phyloP scores from a whole-genome alignment of 1,140 invertebrate species.

The Caenorhabditis inopinata region DNA sequence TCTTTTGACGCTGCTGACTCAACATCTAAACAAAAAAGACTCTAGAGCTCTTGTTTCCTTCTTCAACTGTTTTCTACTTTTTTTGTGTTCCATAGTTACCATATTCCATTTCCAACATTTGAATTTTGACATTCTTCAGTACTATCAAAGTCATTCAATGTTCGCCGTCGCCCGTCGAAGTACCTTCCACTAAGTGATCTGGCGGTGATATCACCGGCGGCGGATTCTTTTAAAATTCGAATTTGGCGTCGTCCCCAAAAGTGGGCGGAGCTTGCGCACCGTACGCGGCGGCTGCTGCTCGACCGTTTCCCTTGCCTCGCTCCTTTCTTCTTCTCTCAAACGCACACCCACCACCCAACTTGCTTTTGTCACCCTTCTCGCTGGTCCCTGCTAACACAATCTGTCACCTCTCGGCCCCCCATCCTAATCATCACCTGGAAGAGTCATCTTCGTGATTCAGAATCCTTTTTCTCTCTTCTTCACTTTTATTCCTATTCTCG shows the following conservation, averaged over 20 bases:
- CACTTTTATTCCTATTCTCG: neutral
- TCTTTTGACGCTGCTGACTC: conserved; percentile 4
- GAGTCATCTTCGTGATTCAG: conserved; percentile 30
- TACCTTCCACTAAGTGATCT: no score
- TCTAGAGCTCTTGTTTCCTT: conserved; percentile 2
- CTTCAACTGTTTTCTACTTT: neutral
- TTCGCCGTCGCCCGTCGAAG: no score
- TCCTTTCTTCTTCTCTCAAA: neutral
- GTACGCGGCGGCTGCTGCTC: conserved; percentile 7
- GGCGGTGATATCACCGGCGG: neutral
- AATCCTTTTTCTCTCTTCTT: neutral
- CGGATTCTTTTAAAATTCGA: neutral
- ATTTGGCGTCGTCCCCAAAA: neutral
- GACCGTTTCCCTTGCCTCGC: neutral
- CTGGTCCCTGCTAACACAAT: neutral
- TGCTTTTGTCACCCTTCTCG: neutral
- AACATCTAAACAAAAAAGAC: neutral
- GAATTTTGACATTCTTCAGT: no score
- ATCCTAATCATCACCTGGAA: neutral
- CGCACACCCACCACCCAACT: neutral
- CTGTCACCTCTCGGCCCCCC: no score
- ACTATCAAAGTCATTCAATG: no score
- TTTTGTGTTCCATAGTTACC: neutral
- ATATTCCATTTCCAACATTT: no score
- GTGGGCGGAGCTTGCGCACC: conserved; percentile 14